phyloP scores from a whole-genome alignment of 2,888 invertebrate species.

The Ochropacha duplaris region DNA sequence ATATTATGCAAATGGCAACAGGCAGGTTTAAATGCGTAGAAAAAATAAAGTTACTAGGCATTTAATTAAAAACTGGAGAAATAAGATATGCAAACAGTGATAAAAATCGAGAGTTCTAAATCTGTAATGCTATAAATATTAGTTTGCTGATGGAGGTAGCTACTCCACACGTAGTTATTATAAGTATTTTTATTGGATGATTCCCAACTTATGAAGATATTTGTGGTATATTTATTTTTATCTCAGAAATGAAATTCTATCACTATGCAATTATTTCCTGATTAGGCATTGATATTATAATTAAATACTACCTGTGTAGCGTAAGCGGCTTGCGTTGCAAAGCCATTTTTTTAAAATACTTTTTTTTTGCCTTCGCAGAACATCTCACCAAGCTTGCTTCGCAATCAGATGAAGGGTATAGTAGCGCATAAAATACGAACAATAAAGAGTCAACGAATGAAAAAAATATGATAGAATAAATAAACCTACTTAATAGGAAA shows the following conservation, averaged over 20 bases:
- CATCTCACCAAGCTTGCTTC: no score
- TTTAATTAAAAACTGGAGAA: neutral
- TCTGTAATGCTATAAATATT: slow-evolving; percentile 5
- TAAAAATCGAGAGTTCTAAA: neutral
- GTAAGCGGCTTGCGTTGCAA: no score
- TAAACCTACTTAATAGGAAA: no score
- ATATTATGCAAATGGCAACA: neutral
- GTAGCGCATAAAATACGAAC: no score
- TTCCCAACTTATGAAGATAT: neutral
- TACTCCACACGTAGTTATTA: slow-evolving; percentile 1
- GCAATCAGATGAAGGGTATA: no score
- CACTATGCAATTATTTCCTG: no score
- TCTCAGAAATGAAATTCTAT: neutral
- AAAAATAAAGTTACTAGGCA: neutral
- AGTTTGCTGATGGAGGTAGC: neutral
- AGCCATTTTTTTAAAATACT: no score
- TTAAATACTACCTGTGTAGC: no score
- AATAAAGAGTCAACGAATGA: no score
- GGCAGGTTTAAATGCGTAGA: neutral
- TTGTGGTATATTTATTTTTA: neutral
- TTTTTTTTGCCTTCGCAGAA: no score
- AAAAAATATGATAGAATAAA: no score
- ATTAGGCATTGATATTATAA: no score
- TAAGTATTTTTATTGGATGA: slow-evolving; percentile 1
- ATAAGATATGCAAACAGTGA: neutral